Base-by-base conservation (phyloP, 2,113 vertebrate genomes). In the Calyptommatus sinebrachiatus region DNA sequence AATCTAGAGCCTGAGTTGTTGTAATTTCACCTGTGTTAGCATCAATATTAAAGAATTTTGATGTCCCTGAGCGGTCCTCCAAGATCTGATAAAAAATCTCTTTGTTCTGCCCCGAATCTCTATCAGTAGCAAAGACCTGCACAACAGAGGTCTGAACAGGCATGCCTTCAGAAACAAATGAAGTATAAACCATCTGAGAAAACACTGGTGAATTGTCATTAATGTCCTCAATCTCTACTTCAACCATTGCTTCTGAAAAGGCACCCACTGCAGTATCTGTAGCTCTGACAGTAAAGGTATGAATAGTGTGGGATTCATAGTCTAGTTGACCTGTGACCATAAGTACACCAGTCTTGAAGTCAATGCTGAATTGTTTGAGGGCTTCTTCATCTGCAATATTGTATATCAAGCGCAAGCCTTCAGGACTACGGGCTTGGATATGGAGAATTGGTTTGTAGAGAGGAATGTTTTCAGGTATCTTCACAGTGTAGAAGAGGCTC, bases 391-490 rank as follows among this genome's bases (percentile, higher is more conserved):
- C 97, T 61, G 96, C 89, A 0, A 99, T 96, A 89, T 97, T 98
- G 90, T 99, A 99, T 90, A 99, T 97, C 22, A 99, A 95, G 16
- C 96, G 96, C 77, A 97, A 97, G 60, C 98, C 98, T 66, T 98
- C 98, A 0, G 97, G 98, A 82, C 97, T 99, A 73, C 96, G 95
- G 63, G 98, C 98, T 89, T 99, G 98, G 5, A 98, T 97, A 66
- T 99, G 98, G 48, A 99, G 91, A 85, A 99, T 95, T 0, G 97
- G 97, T 6, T 97, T 98, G 76, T 96, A 97, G 0, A 95, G 94
- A 5, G 97, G 94, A 28, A 97, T 95, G 48, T 97, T 97, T 94
- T 99, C 98, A 29, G 97, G 97, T 28, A 99, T 95, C 86, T 94
- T 97, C 62, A 99, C 94, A 9, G 92, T 95, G 75, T 99, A 99